Evolutionary conservation across 2,888 invertebrate genomes (phyloP).

Genomic region (Leptura quadrifasciata): DNA sequence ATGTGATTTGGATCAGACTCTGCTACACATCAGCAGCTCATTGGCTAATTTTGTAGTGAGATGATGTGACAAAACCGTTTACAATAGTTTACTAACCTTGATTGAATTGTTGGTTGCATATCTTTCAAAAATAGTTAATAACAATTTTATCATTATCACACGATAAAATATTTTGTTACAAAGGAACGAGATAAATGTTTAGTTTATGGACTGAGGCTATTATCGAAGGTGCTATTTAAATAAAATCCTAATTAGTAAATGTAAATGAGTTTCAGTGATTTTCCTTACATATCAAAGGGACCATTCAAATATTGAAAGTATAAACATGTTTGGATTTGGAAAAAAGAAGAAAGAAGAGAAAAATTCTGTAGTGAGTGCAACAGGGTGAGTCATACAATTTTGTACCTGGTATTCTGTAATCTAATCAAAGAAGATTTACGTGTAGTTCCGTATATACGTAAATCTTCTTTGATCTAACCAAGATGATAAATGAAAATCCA

Average conservation of each 20-base stretch:
- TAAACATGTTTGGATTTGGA: constrained; percentile 23
- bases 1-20: too few species aligned
- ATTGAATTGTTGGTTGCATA: constrained; percentile 24
- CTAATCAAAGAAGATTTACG: too few species aligned
- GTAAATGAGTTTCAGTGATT: neutral
- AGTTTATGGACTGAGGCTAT: neutral
- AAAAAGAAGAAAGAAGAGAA: constrained; percentile 28
- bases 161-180: neutral
- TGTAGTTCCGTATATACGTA: too few species aligned
- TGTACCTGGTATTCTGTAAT: neutral
- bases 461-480: too few species aligned
- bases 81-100: neutral
- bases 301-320: neutral
- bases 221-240: neutral
- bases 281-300: neutral
- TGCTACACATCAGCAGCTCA: too few species aligned
- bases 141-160: neutral
- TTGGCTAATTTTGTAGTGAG: too few species aligned
- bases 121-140: constrained; percentile 2
- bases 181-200: neutral
- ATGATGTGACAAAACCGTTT: too few species aligned
- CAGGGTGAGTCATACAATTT: constrained; percentile 28
- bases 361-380: neutral
- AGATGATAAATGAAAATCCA: too few species aligned
- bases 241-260: neutral